Evolutionary conservation across 2,113 vertebrate species (phyloP).

Genomic region (Oreochromis niloticus): DNA sequence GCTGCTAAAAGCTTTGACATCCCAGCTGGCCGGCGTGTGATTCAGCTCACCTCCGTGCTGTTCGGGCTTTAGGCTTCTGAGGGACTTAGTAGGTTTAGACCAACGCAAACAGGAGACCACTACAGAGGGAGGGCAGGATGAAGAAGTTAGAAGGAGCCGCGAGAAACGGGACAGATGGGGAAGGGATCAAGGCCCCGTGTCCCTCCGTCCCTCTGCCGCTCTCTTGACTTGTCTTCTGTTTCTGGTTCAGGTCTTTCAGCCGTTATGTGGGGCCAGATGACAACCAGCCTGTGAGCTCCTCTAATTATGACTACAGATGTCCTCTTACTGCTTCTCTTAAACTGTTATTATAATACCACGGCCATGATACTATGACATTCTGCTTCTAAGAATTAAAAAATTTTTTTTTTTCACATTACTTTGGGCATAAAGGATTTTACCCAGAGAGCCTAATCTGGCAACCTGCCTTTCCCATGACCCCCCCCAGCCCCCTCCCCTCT

Average conservation of each 20-base stretch:
- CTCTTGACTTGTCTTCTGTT: slow-evolving; percentile 26
- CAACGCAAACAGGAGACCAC: slow-evolving; percentile 41
- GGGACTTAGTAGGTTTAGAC: slow-evolving; percentile 36
- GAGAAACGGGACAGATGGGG: slow-evolving; percentile 65
- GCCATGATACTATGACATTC: background rate
- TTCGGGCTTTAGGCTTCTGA: slow-evolving; percentile 16
- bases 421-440: background rate
- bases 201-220: slow-evolving; percentile 24
- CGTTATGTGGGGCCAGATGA: slow-evolving; percentile 29
- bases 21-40: slow-evolving; percentile 18
- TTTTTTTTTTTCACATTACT: background rate
- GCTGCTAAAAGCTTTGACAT: slow-evolving; percentile 9
- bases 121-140: slow-evolving; percentile 14
- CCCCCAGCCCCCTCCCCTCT: background rate
- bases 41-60: slow-evolving; percentile 44
- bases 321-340: background rate
- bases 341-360: background rate
- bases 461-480: slow-evolving; percentile 45
- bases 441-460: slow-evolving; percentile 25
- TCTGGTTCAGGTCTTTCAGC: slow-evolving; percentile 25
- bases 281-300: slow-evolving; percentile 1
- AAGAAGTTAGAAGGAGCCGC: slow-evolving; percentile 24
- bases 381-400: background rate
- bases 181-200: slow-evolving; percentile 58
- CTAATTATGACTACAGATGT: slow-evolving; percentile 26